A percentile compares a stretch with the other conserved stretches of the same genome.
Evolutionary conservation across 2,797 vertebrate species (phyloP).

Genomic region (Sebastes trivittatus): DNA sequence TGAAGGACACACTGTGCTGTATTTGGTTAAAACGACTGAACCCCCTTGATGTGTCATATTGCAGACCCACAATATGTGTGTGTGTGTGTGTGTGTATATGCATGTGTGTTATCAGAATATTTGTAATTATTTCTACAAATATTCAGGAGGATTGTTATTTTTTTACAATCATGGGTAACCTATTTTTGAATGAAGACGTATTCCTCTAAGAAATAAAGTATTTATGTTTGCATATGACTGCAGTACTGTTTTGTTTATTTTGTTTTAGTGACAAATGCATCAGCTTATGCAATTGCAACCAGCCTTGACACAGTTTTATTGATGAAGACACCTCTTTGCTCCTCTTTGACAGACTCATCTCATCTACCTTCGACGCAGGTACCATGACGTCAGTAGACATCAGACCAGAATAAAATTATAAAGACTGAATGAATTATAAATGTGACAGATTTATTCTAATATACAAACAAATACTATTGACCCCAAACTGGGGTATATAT

Average conservation of each 20-base stretch:
- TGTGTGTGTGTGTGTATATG: not conserved
- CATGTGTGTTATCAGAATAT: not conserved
- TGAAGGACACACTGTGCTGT: not conserved
- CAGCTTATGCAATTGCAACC: not conserved
- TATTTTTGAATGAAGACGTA: not conserved
- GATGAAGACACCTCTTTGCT: not conserved
- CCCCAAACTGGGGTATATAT: too few species aligned
- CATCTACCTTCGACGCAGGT: too few species aligned
- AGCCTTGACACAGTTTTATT: not conserved
- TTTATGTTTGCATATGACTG: not conserved
- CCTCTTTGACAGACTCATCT: too few species aligned
- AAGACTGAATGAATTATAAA: too few species aligned
- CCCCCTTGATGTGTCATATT: not conserved
- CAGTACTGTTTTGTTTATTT: not conserved
- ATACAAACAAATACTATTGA: too few species aligned
- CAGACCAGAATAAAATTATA: too few species aligned
- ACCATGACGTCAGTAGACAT: too few species aligned
- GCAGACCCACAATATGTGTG: not conserved
- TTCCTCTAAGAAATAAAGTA: conserved; percentile 18
- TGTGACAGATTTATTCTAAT: too few species aligned
- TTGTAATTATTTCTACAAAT: not conserved
- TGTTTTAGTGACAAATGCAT: not conserved
- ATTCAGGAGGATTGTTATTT: not conserved
- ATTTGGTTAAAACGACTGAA: not conserved
- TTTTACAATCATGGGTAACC: not conserved